A percentile compares a stretch with the other conserved stretches of the same genome.
Conservation (phyloP, 2,113 vertebrate species). For the Sapajus apella region DNA sequence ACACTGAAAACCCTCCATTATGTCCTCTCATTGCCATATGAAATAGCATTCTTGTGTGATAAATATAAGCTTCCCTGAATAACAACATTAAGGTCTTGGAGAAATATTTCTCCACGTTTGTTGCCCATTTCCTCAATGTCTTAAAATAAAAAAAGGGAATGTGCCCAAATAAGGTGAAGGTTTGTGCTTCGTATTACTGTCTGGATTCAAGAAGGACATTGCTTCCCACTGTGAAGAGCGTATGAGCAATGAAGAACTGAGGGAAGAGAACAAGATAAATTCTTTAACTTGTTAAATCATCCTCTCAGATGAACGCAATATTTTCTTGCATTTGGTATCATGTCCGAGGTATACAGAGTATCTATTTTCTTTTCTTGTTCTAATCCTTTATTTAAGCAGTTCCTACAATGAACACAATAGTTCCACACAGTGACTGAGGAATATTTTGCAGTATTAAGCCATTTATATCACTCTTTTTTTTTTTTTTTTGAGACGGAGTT, state of each 20-base stretch:
- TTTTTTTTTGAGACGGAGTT: no score
- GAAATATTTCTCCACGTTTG: background rate
- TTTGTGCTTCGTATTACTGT: background rate
- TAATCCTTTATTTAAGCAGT: background rate
- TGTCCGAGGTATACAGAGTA: background rate
- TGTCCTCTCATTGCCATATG: background rate
- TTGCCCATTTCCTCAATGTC: background rate
- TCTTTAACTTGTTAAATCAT: conserved; percentile 3
- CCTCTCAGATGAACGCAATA: background rate
- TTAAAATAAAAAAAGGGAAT: background rate
- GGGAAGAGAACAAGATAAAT: background rate
- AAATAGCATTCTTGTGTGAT: background rate
- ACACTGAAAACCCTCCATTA: background rate
- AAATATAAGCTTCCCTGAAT: background rate
- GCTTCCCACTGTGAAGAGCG: background rate
- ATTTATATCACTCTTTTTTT: background rate
- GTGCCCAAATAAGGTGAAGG: background rate
- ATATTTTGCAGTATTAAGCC: background rate
- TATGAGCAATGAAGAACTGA: background rate
- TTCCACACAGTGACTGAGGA: background rate
- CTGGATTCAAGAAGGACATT: background rate
- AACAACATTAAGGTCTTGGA: background rate
- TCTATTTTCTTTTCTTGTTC: background rate
- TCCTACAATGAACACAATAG: background rate
- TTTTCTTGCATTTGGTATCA: background rate